Evolutionary conservation across 2,113 vertebrate genomes (phyloP), one percentile per base, ranked within the genome.

Genomic region (Solea senegalensis): DNA sequence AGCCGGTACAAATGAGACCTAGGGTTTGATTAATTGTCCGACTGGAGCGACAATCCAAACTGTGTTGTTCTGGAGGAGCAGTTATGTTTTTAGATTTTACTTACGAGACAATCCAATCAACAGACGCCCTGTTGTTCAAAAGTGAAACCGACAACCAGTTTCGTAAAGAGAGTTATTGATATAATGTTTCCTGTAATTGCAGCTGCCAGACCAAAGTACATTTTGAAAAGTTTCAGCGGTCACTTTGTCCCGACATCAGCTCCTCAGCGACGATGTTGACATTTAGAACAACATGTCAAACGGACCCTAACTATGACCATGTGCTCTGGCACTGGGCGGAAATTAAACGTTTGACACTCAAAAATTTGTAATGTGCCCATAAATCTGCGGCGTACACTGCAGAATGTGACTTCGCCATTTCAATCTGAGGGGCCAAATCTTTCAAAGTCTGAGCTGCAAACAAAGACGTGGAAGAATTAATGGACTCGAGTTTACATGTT

Each of bases 121-220:
- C 87, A 90, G 72, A 40, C 51, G 59, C 74, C 65, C 54, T 76
- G 72, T 83, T 90, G 85, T 88, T 89, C 68, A 70, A 80, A 28
- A 69, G 57, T 26, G 21, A 69, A 64, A 61, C 28, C 6, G 53
- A 26, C 46, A 69, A 78, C 64, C 82, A 90, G 59, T 21, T 80
- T 48, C 55, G 66, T 14, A 63, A 60, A 80, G 28, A 65, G 72
- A 83, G 85, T 21, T 21, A 65, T 60, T 52, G 74, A 80, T 81
- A 49, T 84, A 87, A 80, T 15, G 26, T 78, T 78, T 80, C 46
- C 78, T 88, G 79, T 68, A 62, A 81, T 60, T 85, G 70, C 76
- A 54, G 55, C 75, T 65, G 45, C 71, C 11, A 13, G 64, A 75
- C 72, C 69, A 76, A 82, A 53, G 62, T 68, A 71, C 83, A 44